Conservation (phyloP, 2,888 invertebrate genomes). For the Nipponacmea schrenckii region DNA sequence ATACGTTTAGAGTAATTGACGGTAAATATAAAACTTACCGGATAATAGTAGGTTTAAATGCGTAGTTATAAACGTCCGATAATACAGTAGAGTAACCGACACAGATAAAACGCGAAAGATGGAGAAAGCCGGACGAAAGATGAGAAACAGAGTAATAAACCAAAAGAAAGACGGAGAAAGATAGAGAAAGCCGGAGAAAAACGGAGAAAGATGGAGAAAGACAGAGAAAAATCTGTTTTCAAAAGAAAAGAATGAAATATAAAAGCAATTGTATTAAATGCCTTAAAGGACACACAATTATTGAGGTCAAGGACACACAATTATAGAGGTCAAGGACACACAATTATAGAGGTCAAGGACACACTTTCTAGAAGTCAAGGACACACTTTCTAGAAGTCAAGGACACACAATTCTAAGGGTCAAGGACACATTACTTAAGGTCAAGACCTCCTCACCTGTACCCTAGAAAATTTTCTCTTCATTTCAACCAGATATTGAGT, state of each 20-base stretch:
- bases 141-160: too few species aligned
- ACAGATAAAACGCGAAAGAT: conserved; percentile 50
- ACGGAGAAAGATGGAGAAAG: too few species aligned
- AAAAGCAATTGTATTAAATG: too few species aligned
- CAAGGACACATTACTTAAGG: neutral
- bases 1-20: too few species aligned
- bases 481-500: neutral
- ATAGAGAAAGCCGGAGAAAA: too few species aligned
- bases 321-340: neutral
- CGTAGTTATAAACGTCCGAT: conserved; percentile 60
- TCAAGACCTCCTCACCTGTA: neutral
- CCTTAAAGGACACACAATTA: neutral
- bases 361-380: neutral
- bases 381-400: neutral
- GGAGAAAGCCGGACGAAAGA: too few species aligned
- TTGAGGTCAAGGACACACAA: neutral
- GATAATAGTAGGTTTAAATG: conserved; percentile 62
- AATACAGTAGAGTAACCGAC: conserved; percentile 53
- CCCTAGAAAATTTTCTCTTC: neutral
- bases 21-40: too few species aligned
- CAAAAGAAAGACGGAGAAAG: too few species aligned
- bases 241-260: too few species aligned
- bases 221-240: too few species aligned
- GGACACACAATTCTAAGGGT: neutral
- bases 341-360: neutral